These are phyloP conservation scores for Acromyrmex heyeri DNA, from an alignment of 1,140 invertebrate genomes.

Conservation along the genomic window DNA sequence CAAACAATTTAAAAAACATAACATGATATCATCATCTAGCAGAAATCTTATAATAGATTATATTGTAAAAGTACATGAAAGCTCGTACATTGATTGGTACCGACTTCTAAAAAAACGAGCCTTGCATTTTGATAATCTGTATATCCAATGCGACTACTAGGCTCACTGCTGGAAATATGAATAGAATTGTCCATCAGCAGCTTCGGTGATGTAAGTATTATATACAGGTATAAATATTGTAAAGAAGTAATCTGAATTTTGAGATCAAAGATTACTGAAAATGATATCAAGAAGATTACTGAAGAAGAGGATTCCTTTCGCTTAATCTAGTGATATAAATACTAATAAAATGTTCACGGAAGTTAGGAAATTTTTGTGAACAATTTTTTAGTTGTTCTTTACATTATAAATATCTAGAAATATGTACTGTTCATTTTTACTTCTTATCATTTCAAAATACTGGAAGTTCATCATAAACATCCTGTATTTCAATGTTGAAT, in stretches of 20 bases:
- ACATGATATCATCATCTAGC: background rate
- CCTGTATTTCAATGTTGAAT: too few species aligned
- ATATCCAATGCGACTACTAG: conserved; percentile 71
- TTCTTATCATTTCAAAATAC: too few species aligned
- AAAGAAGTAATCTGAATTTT: background rate
- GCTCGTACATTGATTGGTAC: conserved; percentile 75
- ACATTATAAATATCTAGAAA: too few species aligned
- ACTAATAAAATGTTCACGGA: too few species aligned
- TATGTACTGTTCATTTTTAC: too few species aligned
- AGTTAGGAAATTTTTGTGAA: too few species aligned
- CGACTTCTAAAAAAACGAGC: conserved; percentile 61
- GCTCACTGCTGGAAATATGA: conserved; percentile 75
- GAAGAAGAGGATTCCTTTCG: too few species aligned
- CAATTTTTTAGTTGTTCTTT: too few species aligned
- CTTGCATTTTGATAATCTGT: conserved; percentile 70
- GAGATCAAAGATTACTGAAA: too few species aligned
- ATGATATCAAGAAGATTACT: too few species aligned
- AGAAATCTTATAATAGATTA: conserved; percentile 58
- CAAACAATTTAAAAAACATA: background rate
- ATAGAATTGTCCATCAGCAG: conserved; percentile 68
- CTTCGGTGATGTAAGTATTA: conserved; percentile 73
- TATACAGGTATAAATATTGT: background rate
- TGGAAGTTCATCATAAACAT: too few species aligned
- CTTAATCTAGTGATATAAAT: too few species aligned
- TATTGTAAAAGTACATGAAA: conserved; percentile 66